Evolutionary conservation across 2,113 vertebrate genomes (phyloP), one percentile per base, ranked within the genome.

Genomic region (Malurus melanocephalus): DNA sequence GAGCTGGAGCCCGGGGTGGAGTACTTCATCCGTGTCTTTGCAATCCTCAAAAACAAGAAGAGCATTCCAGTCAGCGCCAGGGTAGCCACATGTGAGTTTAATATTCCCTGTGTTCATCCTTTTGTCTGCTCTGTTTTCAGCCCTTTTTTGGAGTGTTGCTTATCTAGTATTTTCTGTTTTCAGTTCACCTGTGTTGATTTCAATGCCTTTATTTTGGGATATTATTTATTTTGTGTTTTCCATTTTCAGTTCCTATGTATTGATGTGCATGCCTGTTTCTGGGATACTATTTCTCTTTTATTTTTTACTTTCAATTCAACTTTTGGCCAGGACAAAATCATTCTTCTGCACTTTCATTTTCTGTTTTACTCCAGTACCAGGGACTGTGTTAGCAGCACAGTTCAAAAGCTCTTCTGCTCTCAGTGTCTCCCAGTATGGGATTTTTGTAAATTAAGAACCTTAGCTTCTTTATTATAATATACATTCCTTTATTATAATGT

Each of bases 1-100:
- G 99, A 99, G 88, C 96, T 99, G 45, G 99, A 99, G 93, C 99
- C 99, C 0, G 99, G 99, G 0, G 98, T 99, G 16, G 99, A 99
- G 92, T 99, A 99, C 64, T 98, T 99, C 11, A 98, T 99, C 94
- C 99, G 98, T 0, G 99, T 99, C 45, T 99, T 98, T 35, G 99
- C 99, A 74, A 94, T 99, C 90, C 97, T 99, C 14, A 99, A 97
- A 94, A 99, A 99, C 96, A 98, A 98, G 97, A 98, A 85, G 93
- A 99, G 99, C 45, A 97, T 99, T 74, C 99, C 99, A 9, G 98
- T 99, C 94, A 99, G 98, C 2, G 99, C 99, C 72, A 97, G 99
- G 19, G 98, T 99, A 56, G 98, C 99, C 66, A 99, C 99, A 23
- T 98, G 99, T 99, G 87, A 97, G 97, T 97, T 80, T 24, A 42